These are phyloP conservation scores for Autographa pulchrina DNA, from an alignment of 2,888 invertebrate species.

Conservation along the genomic window DNA sequence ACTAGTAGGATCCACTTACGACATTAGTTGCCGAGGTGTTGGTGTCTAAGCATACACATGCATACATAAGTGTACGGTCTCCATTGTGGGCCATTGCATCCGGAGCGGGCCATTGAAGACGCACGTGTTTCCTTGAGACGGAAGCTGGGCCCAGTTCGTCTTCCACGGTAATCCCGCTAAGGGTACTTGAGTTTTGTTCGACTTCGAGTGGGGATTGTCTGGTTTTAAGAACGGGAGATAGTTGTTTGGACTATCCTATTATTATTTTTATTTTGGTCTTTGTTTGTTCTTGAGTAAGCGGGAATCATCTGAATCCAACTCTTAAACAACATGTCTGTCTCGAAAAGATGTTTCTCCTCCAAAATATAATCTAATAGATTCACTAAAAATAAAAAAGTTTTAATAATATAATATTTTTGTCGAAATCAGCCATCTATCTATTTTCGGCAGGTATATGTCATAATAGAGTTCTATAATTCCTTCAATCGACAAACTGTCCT, in stretches of 20 bases:
- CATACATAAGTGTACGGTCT: constrained; percentile 21
- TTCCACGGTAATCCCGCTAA: constrained; percentile 62
- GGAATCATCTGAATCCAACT: not conserved
- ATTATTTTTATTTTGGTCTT: not conserved
- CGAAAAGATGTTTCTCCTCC: too few relatives aligned
- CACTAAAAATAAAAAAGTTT: too few relatives aligned
- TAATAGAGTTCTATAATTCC: constrained; percentile 17
- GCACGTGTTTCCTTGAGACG: constrained; percentile 84
- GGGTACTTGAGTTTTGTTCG: constrained; percentile 60
- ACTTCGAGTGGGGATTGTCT: constrained; percentile 41
- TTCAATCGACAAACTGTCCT: constrained; percentile 28
- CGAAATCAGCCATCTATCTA: not conserved
- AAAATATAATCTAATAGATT: too few relatives aligned
- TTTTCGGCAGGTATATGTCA: not conserved
- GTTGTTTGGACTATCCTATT: not conserved
- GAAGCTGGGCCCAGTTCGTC: constrained; percentile 73
- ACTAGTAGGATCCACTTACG: constrained; percentile 30
- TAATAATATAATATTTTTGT: too few relatives aligned
- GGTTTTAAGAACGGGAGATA: not conserved
- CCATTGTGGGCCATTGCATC: constrained; percentile 79
- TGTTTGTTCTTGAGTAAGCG: not conserved
- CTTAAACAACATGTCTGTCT: not conserved
- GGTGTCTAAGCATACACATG: constrained; percentile 63
- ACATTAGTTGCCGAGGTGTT: constrained; percentile 46
- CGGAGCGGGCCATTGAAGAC: constrained; percentile 82